Evolutionary conservation across 2,113 vertebrate genomes (phyloP).

Genomic region (chimpanzee (Pan troglodytes)): DNA sequence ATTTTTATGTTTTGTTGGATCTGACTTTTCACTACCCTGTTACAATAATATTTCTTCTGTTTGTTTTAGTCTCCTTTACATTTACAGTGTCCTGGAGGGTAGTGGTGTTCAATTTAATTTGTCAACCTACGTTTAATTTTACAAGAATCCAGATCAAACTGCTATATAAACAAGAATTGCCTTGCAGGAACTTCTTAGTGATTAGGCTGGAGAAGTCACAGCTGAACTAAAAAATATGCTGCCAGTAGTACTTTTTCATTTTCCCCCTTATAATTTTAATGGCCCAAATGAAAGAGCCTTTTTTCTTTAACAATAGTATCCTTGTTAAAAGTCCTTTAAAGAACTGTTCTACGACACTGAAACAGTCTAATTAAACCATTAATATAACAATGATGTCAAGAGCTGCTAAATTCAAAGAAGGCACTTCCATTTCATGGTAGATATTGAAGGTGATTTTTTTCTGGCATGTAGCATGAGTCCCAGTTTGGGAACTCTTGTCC

Average conservation of each 20-base stretch:
- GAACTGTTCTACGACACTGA: background rate
- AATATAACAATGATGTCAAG: slow-evolving; percentile 37
- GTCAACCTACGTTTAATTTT: slow-evolving; percentile 64
- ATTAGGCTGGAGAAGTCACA: slow-evolving; percentile 57
- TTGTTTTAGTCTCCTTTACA: slow-evolving; percentile 54
- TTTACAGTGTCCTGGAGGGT: slow-evolving; percentile 50
- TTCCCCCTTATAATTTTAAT: slow-evolving; percentile 52
- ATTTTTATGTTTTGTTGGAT: background rate
- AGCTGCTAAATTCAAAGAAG: slow-evolving; percentile 39
- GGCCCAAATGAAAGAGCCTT: slow-evolving; percentile 48
- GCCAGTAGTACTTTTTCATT: background rate
- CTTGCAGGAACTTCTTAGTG: slow-evolving; percentile 2
- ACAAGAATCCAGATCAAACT: slow-evolving; percentile 65
- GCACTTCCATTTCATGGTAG: background rate
- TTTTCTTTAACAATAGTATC: slow-evolving; percentile 65
- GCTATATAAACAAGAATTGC: slow-evolving; percentile 55
- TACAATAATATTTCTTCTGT: background rate
- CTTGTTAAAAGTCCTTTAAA: slow-evolving; percentile 66
- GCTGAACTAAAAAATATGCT: slow-evolving; percentile 51
- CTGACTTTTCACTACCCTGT: background rate
- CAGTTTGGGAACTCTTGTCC: background rate
- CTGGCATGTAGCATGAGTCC: background rate
- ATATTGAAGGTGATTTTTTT: slow-evolving; percentile 43
- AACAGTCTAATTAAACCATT: slow-evolving; percentile 54
- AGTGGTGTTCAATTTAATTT: slow-evolving; percentile 58